These are phyloP conservation scores for Electrophaes corylata DNA, from an alignment of 2,888 invertebrate species.

Conservation along the genomic window DNA sequence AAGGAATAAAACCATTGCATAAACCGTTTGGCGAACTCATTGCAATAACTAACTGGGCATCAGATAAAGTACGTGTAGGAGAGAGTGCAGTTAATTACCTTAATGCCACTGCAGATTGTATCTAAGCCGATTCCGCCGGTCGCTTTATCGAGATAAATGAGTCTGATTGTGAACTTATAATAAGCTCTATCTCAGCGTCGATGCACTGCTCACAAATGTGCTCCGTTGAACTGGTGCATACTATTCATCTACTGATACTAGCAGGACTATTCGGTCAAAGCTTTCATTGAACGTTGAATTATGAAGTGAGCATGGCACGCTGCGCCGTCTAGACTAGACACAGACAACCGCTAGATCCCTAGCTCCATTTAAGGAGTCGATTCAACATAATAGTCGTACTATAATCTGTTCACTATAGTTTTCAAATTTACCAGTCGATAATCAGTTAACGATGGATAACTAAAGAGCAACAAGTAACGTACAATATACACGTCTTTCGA, in stretches of 20 bases:
- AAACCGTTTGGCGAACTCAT: conserved; percentile 18
- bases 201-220: background rate
- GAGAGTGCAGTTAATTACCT: conserved; percentile 35
- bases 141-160: conserved; percentile 25
- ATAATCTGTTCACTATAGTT: background rate
- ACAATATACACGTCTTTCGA: no score
- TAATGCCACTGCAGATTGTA: conserved; percentile 32
- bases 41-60: conserved; percentile 23
- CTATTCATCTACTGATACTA: background rate
- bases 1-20: conserved; percentile 11
- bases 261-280: background rate
- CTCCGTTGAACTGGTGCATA: background rate
- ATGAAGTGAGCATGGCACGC: background rate
- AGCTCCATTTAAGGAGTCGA: background rate
- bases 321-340: background rate
- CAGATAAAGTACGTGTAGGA: conserved; percentile 28
- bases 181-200: conserved; percentile 5
- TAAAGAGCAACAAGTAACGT: no score
- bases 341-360: background rate
- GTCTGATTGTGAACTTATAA: conserved; percentile 13
- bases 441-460: no score
- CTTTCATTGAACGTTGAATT: background rate
- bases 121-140: conserved; percentile 16
- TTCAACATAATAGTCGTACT: background rate
- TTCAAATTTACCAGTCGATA: no score